A percentile compares a stretch with the other conserved stretches of the same genome.
phyloP scores from a whole-genome alignment of 2,888 invertebrate genomes.

The Unio pictorum region DNA sequence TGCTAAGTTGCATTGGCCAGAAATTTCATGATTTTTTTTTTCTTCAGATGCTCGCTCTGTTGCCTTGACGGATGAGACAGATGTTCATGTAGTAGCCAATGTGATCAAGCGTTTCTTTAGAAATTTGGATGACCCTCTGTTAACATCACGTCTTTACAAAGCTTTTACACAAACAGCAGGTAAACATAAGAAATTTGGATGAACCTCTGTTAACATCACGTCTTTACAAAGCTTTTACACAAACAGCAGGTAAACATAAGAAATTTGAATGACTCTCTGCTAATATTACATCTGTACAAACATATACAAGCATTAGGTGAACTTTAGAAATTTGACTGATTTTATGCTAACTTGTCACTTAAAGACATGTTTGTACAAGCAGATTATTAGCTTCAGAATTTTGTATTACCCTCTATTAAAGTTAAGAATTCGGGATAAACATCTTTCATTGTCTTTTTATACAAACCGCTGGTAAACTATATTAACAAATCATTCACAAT shows the following conservation, averaged over 20 bases:
- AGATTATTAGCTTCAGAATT: conserved; percentile 75
- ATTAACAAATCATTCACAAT: too few relatives aligned
- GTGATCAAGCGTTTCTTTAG: conserved; percentile 90
- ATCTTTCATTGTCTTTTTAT: conserved; percentile 34
- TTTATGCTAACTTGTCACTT: conserved; percentile 82
- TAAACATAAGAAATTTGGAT: conserved; percentile 77
- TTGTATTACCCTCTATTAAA: conserved; percentile 88
- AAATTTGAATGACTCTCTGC: conserved; percentile 86
- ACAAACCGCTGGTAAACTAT: background rate
- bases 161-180: conserved; percentile 77
- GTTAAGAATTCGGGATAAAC: conserved; percentile 83
- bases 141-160: conserved; percentile 81
- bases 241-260: conserved; percentile 75
- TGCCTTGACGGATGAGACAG: conserved; percentile 83
- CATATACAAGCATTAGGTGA: conserved; percentile 77
- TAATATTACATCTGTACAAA: conserved; percentile 81
- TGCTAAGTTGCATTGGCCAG: background rate
- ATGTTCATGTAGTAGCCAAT: conserved; percentile 90
- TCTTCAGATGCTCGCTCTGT: conserved; percentile 83
- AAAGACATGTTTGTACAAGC: conserved; percentile 79
- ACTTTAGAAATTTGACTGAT: conserved; percentile 81
- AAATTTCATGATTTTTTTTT: too few relatives aligned
- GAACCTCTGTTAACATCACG: conserved; percentile 85
- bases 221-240: conserved; percentile 77
- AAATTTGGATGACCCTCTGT: conserved; percentile 87